Evolutionary conservation across 2,113 vertebrate species (phyloP), one percentile per base, ranked within the genome.

Genomic region (Romanogobio albipinnatus): DNA sequence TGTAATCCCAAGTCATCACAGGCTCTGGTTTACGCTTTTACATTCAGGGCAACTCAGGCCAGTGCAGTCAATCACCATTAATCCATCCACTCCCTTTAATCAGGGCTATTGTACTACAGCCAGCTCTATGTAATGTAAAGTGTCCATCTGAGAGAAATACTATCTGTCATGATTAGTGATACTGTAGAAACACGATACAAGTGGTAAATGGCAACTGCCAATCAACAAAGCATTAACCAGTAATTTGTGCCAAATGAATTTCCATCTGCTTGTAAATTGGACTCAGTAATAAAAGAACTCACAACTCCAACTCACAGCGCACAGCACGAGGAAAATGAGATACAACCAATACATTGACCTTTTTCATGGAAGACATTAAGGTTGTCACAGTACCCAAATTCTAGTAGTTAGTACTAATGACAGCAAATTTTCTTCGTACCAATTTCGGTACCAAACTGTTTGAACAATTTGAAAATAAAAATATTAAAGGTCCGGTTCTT

Each of bases 81-180:
- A 71, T 85, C 76, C 15, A 58, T 71, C 76, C 76, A 59, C 47
- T 85, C 75, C 39, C 68, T 71, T 85, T 85, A 79, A 85, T 85
- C 76, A 80, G 51, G 68, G 17, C 51, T 85, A 47, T 73, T 80
- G 76, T 73, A 73, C 53, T 24, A 36, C 51, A 74, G 76, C 76
- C 64, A 85, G 29, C 61, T 56, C 59, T 53, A 84, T 78, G 62
- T 71, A 36, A 80, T 80, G 84, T 66, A 71, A 74, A 80, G 49
- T 29, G 70, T 56, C 76, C 17, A 80, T 61, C 84, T 70, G 76
- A 61, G 49, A 73, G 62, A 81, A 85, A 85, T 62, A 33, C 56
- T 61, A 85, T 73, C 76, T 66, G n/a, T 59, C 33, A 85, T 79
- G 36, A 58, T 36, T 74, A 45, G 19, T 36, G 43, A 84, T 66